Base-by-base conservation (phyloP, 2,797 vertebrate genomes). In the Lycodopsis pacificus region DNA sequence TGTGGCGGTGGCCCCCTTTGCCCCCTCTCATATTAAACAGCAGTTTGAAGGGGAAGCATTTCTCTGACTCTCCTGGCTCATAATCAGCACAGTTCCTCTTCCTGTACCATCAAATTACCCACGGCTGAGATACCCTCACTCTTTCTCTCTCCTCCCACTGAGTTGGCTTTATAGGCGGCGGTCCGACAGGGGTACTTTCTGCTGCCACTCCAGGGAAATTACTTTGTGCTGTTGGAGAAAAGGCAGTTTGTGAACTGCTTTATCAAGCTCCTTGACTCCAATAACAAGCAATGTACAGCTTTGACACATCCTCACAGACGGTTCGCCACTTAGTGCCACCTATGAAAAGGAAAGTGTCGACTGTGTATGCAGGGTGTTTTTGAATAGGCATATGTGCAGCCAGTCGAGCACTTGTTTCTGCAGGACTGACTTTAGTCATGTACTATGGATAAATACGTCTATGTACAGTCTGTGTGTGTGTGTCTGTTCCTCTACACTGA, bases 161-260 rank as follows among this genome's bases (percentile, higher is more conserved):
- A 90, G 87, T 81, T 83, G 86, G 73, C 76, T 92, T 91, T 94
- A 92, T 90, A 91, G 90, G 87, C 89, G 80, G 82, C 76, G 44
- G 90, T 92, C 92, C 84, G 48, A 85, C 86, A 80, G 86, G 90
- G 89, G 89, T 92, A 81, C 92, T 94, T 92, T 91, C 83, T 89
- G 80, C 72, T 70, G 19, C 86, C 87, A 89, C 94, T 94, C 92
- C 85, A 76, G 94, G 93, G 93, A 94, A 94, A 95, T 94, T 94
- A 95, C 90, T 93, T 91, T 87, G 88, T 90, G 88, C 91, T 89
- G 89, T 87, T 88, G 88, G 86, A 88, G 81, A 27, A 89, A 91
- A 92, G 83, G 81, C 87, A 85, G 88, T 91, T 91, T 92, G 88
- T 73, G 79, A 92, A 92, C 89, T 87, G 86, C 90, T 95, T 93